phyloP scores from a whole-genome alignment of 2,113 vertebrate genomes.

The Laticauda colubrina region DNA sequence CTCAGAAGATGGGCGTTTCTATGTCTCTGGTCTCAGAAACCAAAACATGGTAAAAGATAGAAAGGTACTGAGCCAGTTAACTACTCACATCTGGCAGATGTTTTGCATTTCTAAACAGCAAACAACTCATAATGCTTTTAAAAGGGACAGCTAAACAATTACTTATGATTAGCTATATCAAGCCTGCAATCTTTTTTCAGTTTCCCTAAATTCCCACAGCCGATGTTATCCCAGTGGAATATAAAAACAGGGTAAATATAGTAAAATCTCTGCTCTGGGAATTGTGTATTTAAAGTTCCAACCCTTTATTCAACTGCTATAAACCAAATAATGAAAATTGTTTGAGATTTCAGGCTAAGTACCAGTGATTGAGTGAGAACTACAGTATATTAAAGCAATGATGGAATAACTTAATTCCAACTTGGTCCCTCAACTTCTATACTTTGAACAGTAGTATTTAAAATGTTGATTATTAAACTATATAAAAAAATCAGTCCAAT shows the following conservation, averaged over 20 bases:
- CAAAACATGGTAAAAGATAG: slow-evolving; percentile 62
- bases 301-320: slow-evolving; percentile 25
- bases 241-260: background rate
- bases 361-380: slow-evolving; percentile 38
- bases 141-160: slow-evolving; percentile 35
- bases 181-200: background rate
- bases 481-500: slow-evolving; percentile 55
- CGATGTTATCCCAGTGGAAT: slow-evolving; percentile 27
- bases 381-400: slow-evolving; percentile 36
- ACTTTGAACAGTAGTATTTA: slow-evolving; percentile 51
- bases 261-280: slow-evolving; percentile 22
- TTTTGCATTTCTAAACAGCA: slow-evolving; percentile 62
- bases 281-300: slow-evolving; percentile 38
- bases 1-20: slow-evolving; percentile 65
- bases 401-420: slow-evolving; percentile 42
- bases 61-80: slow-evolving; percentile 55
- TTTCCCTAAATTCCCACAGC: slow-evolving; percentile 36
- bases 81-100: slow-evolving; percentile 58
- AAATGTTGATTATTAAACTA: slow-evolving; percentile 62
- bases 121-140: slow-evolving; percentile 44
- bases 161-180: slow-evolving; percentile 39
- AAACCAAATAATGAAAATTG: slow-evolving; percentile 43
- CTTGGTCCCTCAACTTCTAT: slow-evolving; percentile 56
- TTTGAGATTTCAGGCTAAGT: slow-evolving; percentile 34
- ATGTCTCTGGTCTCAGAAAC: slow-evolving; percentile 53